A percentile compares a stretch with the other conserved stretches of the same genome.
Conservation (phyloP, 1,140 invertebrate genomes). For the Papilio helenus region DNA sequence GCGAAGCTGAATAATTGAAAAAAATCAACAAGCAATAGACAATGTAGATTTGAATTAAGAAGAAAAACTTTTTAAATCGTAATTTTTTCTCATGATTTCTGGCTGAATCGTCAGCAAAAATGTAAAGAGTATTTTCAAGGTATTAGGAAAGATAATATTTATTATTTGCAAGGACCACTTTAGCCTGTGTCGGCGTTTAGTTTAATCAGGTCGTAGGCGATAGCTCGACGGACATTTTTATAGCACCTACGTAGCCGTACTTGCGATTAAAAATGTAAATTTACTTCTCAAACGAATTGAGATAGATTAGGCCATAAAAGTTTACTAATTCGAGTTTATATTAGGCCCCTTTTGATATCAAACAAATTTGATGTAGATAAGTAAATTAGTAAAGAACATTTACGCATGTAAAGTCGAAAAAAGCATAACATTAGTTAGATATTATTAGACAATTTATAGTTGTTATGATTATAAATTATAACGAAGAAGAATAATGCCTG, state of each 20-base stretch:
- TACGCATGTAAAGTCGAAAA: neutral
- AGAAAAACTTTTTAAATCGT: neutral
- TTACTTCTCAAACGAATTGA: constrained; percentile 36
- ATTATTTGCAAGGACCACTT: constrained; percentile 31
- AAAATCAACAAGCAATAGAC: no score
- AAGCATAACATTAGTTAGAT: neutral
- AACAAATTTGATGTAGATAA: constrained; percentile 15
- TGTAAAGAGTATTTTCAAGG: neutral
- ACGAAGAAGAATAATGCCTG: neutral
- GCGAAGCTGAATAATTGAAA: no score
- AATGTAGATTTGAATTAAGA: no score
- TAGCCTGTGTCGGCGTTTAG: constrained; percentile 17
- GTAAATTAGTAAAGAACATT: neutral
- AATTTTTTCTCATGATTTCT: neutral
- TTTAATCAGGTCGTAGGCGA: constrained; percentile 41
- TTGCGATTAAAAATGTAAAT: constrained; percentile 38
- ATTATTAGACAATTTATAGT: neutral
- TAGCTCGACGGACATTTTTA: constrained; percentile 36
- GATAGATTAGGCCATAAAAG: constrained; percentile 36
- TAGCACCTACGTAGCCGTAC: constrained; percentile 27
- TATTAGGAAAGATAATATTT: constrained; percentile 32
- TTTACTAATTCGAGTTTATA: constrained; percentile 28
- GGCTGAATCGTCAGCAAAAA: neutral
- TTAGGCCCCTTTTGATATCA: constrained; percentile 19
- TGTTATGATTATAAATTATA: neutral